Conservation (phyloP, 1,140 invertebrate species). For the Anastatus disparis region DNA sequence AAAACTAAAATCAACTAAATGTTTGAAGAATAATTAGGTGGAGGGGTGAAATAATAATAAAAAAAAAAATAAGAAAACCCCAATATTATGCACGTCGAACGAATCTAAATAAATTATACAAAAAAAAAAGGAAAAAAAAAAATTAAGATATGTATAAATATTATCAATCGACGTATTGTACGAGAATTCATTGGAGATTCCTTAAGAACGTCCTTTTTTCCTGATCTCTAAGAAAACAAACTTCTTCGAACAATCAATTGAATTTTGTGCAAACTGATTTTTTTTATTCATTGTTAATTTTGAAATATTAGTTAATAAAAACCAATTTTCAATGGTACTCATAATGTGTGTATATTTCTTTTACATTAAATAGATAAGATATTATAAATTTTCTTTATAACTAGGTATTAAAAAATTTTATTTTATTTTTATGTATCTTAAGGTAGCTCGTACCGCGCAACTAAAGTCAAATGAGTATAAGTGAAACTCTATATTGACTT, state of each 20-base stretch:
- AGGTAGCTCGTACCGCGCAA: too few species aligned
- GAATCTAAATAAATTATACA: slow-evolving; percentile 43
- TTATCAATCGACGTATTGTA: background rate
- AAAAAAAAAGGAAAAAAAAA: background rate
- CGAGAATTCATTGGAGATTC: slow-evolving; percentile 2
- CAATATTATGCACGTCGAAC: slow-evolving; percentile 44
- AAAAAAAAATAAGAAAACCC: too few species aligned
- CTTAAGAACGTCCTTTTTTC: slow-evolving; percentile 23
- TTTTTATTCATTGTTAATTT: slow-evolving; percentile 37
- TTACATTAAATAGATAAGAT: too few species aligned
- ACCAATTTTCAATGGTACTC: slow-evolving; percentile 26
- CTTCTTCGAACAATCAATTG: slow-evolving; percentile 31
- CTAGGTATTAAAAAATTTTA: too few species aligned
- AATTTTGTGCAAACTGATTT: slow-evolving; percentile 21
- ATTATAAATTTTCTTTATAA: too few species aligned
- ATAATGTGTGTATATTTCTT: background rate
- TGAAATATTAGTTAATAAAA: slow-evolving; percentile 36
- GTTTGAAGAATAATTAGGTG: background rate
- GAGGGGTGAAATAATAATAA: slow-evolving; percentile 40
- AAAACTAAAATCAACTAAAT: too few species aligned
- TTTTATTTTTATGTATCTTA: too few species aligned
- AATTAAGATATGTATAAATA: background rate
- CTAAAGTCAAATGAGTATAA: too few species aligned
- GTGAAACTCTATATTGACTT: too few species aligned
- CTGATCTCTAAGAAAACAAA: slow-evolving; percentile 22